phyloP scores from a whole-genome alignment of 2,888 invertebrate genomes.

The Phortica magna region DNA sequence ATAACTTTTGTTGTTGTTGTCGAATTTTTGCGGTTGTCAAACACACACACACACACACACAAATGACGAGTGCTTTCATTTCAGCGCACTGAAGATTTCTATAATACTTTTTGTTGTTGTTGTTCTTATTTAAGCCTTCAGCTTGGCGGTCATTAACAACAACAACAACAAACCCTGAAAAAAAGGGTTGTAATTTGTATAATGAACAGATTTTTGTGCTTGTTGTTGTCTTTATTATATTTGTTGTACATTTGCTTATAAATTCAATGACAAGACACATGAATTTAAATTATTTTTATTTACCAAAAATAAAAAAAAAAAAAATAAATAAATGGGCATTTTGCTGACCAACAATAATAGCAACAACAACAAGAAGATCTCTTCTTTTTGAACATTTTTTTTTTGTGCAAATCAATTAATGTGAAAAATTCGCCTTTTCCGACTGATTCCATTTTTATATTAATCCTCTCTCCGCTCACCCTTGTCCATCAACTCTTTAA shows the following conservation, averaged over 20 bases:
- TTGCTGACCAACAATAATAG: conserved; percentile 26
- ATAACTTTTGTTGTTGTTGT: too few relatives aligned
- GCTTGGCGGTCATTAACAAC: not conserved
- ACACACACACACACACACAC: too few relatives aligned
- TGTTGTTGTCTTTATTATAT: too few relatives aligned
- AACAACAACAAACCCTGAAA: not conserved
- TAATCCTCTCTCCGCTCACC: too few relatives aligned
- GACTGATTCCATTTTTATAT: conserved; percentile 3
- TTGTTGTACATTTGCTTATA: not conserved
- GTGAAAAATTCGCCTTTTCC: conserved; percentile 44
- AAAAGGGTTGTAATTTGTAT: conserved; percentile 58
- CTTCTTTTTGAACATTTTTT: conserved; percentile 42
- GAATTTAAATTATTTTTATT: conserved; percentile 2
- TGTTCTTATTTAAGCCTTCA: not conserved
- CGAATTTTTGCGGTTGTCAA: too few relatives aligned
- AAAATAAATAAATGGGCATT: not conserved
- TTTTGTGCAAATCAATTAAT: conserved; percentile 72
- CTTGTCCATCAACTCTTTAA: too few relatives aligned
- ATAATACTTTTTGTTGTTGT: not conserved
- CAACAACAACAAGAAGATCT: not conserved
- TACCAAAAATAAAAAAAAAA: not conserved
- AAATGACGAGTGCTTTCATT: too few relatives aligned
- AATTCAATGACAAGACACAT: not conserved
- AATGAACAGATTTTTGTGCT: conserved; percentile 41
- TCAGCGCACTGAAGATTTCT: too few relatives aligned